Evolutionary conservation across 2,888 invertebrate genomes (phyloP), one percentile per base, ranked within the genome.

Genomic region (Xestia rhomboidea): DNA sequence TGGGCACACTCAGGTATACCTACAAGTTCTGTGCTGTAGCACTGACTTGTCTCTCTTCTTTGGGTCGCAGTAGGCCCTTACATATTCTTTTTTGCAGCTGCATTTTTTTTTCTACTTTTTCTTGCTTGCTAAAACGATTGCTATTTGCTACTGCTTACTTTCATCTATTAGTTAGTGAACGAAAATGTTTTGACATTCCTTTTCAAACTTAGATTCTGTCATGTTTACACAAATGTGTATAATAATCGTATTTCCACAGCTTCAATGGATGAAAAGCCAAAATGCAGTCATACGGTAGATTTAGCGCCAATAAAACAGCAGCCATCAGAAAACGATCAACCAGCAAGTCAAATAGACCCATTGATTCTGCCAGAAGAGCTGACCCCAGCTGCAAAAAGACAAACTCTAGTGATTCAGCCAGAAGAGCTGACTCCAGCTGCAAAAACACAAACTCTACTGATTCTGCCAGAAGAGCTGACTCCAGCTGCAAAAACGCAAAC

Each of bases 181-280:
- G 27, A 27, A 57, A 7, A 27, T 27, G 7, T 57, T 18, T 2
- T 57, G 27, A 27, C 18, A 57, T 30, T 30, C 21, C 7, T 60
- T 30, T 57, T 57, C 27, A 60, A 30, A 30, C 30, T 30, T 60
- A 21, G 30, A 10, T 27, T 60, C 4, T 18, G 1, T 27, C n/a
- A 24, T 54, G 5, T 4, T 67, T 13, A 30, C 18, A 2, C 5
- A 46, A 57, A 27, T 34, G 0, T 44, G 34, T 30, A 8, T 30
- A 62, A 21, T 60, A 30, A 34, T 34, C 34, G 18, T 51, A 13
- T 62, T 69, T 76, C 21, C 49, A 63, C 75, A 84, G 83, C 30
- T 73, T 27, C 64, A 71, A 90, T 90, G 91, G 90, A 90, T 38
- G 85, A 86, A 83, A 81, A 67, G 27, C 87, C 90, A 51, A 77